A percentile compares a stretch with the other conserved stretches of the same genome.
Evolutionary conservation across 2,888 invertebrate genomes (phyloP).

Genomic region (Venustoraphidia nigricollis): DNA sequence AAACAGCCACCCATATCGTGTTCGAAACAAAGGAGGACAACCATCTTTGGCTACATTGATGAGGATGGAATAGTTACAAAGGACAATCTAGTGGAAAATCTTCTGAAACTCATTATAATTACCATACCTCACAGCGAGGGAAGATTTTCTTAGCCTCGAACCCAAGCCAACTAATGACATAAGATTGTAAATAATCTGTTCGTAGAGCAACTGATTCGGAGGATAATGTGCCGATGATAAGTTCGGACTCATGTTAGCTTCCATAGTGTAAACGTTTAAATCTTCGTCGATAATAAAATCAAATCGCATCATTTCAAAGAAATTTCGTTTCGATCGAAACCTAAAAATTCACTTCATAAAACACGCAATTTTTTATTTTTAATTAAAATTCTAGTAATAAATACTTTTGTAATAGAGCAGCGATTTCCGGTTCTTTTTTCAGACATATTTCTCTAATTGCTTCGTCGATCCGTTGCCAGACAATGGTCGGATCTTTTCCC

Average conservation of each 20-base stretch:
- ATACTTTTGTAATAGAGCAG: constrained; percentile 35
- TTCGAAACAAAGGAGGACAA: no score
- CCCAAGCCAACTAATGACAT: constrained; percentile 66
- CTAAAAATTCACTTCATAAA: constrained; percentile 14
- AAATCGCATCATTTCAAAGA: constrained; percentile 90
- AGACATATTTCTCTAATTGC: constrained; percentile 56
- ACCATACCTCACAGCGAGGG: constrained; percentile 27
- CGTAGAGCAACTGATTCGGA: constrained; percentile 77
- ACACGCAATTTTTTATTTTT: no score
- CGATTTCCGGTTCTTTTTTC: constrained; percentile 55
- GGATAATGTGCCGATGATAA: constrained; percentile 84
- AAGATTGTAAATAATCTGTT: constrained; percentile 78
- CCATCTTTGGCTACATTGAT: no score
- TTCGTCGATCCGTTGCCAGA: constrained; percentile 70
- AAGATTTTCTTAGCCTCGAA: constrained; percentile 28
- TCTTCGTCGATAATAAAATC: constrained; percentile 85
- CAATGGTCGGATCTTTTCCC: constrained; percentile 51
- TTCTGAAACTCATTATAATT: no score
- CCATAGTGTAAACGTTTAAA: constrained; percentile 74
- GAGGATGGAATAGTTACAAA: no score
- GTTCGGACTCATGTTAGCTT: constrained; percentile 98
- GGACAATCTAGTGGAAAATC: no score
- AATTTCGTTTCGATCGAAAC: constrained; percentile 43
- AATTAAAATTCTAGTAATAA: neutral
- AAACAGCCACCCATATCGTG: no score